Conservation (phyloP, 1,140 invertebrate genomes). For the Hycleus cichorii region DNA sequence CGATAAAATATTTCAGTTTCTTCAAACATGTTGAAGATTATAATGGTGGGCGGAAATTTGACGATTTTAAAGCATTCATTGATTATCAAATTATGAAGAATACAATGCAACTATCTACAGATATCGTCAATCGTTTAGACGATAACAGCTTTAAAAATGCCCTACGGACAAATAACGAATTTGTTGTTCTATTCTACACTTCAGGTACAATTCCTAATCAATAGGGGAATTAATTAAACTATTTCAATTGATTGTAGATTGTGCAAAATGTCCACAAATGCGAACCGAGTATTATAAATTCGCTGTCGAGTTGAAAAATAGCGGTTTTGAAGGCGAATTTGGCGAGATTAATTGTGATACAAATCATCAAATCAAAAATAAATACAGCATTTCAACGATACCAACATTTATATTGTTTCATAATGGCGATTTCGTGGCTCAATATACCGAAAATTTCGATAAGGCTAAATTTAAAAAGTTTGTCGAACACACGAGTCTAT, state of each 20-base stretch:
- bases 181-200: neutral
- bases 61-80: constrained; percentile 59
- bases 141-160: neutral
- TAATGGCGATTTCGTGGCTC: constrained; percentile 49
- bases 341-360: constrained; percentile 62
- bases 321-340: constrained; percentile 42
- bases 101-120: neutral
- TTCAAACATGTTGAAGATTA: constrained; percentile 61
- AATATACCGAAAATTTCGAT: constrained; percentile 56
- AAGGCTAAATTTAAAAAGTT: constrained; percentile 48
- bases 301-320: constrained; percentile 50
- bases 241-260: neutral
- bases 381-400: constrained; percentile 58
- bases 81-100: constrained; percentile 40
- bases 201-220: neutral
- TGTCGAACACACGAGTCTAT: constrained; percentile 27
- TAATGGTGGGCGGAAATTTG: constrained; percentile 55
- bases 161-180: neutral
- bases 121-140: neutral
- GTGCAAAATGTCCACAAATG: constrained; percentile 37
- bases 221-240: neutral
- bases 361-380: constrained; percentile 47
- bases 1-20: constrained; percentile 80
- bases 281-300: constrained; percentile 62
- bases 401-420: constrained; percentile 68